Base-by-base conservation (phyloP, 2,888 invertebrate species). In the Leucoptera coffeella region DNA sequence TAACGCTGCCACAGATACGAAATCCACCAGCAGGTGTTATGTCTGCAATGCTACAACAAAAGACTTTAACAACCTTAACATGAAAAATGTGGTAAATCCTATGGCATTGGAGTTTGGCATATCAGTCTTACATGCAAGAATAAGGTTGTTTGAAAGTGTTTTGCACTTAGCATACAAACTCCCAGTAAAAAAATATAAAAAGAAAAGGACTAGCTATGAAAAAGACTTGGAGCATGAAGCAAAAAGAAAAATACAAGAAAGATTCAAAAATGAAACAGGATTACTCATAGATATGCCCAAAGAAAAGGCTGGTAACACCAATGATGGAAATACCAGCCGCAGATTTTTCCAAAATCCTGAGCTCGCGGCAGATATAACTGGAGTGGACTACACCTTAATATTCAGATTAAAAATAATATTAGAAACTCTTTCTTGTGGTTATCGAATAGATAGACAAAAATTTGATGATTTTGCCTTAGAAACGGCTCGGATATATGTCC, bases 81-180 rank as follows among this genome's bases (percentile, higher is more conserved):
- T 30, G 26, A 29, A 19, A 30, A 15, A 23, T 20, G 30, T 32
- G 29, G 29, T 15, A 22, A 35, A 38, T 22, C 21, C 19, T 14
- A 35, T 38, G 5, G 14, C 35, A 8, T 23, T 41, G 5, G 26
- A 34, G 29, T 41, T 39, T 27, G 42, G 42, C n/a, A 27, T 45
- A n/a, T 45, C 42, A 11, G 27, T 39, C 13, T 29, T 45, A 12
- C 45, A 45, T 30, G 40, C 40, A 5, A 33, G 44, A 29, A 46
- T 45, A 14, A 23, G 43, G 15, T 29, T 39, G 22, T 42, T 45
- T 32, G 39, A 44, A 33, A 35, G 28, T 17, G 14, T 47, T 6
- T 28, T 50, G 9, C 45, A 50, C 34, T 13, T 51, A 7, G 25
- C 43, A 11, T 46, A 51, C 28, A 46, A 44, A 14, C 26, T 46